Base-by-base conservation (phyloP, 92 coral and sea anemone genomes). In the Palythoa grandiflora region DNA sequence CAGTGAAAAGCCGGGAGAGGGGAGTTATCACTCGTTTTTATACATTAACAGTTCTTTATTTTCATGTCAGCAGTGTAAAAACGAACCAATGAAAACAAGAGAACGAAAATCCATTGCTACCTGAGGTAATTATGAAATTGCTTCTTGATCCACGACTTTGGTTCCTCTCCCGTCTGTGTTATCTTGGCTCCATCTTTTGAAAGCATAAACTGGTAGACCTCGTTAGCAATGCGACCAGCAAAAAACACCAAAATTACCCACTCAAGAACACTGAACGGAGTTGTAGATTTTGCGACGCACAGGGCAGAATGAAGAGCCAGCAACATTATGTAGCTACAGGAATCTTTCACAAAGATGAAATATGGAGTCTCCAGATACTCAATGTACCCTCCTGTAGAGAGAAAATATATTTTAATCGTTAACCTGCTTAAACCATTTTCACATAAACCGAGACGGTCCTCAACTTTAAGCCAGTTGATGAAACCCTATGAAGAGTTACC, bases 281-380 rank as follows among this genome's bases (percentile, higher is more conserved):
- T 19, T 38, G 78, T 84, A 36, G 87, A 84, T 10, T 55, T 55
- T 20, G 70, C 35, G 11, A 84, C 78, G 21, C 87, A 84, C 78
- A 84, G 1, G n/a, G 87, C 79, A 36, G 50, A 84, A 61, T 84
- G 79, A 14, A 84, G 87, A 28, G 21, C 78, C 75, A 84, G 7
- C 28, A 84, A 65, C 3, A 65, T 61, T 14, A 84, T 9, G 79
- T 84, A 84, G 87, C 87, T 84, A 50, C 71, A 51, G 35, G 87
- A 19, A 79, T 84, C 87, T 16, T 75, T 73, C n/a, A 84, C 65
- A 16, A 84, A 84, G 75, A 84, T 84, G 87, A 84, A 84, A 14
- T 84, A 71, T 5, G 87, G 87, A 20, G 87, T 84, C 14, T 51
- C 37, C 79, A 84, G 17, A 75, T 71, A 84, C 1, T 8, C 17